Conservation (phyloP, 2,113 vertebrate genomes). For the Brachyistius frenatus region DNA sequence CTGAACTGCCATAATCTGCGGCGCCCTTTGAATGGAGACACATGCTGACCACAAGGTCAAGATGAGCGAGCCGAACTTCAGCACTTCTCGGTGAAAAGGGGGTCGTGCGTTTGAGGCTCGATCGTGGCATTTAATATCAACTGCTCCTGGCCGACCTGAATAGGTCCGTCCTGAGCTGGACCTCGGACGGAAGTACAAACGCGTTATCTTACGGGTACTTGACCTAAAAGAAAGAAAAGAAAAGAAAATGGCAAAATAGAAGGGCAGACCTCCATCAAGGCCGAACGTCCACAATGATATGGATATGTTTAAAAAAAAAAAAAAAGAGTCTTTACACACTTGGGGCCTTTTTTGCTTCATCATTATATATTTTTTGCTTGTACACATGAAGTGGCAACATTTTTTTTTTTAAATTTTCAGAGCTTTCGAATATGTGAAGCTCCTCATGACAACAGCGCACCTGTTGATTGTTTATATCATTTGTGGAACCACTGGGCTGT, state of each 20-base stretch:
- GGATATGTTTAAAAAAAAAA: no score
- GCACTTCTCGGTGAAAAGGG: constrained; percentile 48
- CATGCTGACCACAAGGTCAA: constrained; percentile 70
- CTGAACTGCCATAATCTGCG: constrained; percentile 46
- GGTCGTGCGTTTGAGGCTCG: constrained; percentile 52
- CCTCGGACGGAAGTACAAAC: constrained; percentile 15
- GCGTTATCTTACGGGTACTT: constrained; percentile 4
- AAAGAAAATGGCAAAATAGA: not conserved
- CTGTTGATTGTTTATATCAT: no score
- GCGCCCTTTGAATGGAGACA: constrained; percentile 55
- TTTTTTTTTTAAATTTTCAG: no score
- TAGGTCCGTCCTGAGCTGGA: constrained; percentile 26
- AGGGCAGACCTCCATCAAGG: no score
- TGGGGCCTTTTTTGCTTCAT: no score
- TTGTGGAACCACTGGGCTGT: no score
- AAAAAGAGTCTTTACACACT: no score
- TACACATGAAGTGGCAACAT: no score
- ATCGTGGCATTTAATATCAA: constrained; percentile 74
- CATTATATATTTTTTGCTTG: no score
- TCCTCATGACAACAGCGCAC: no score
- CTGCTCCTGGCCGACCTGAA: constrained; percentile 59
- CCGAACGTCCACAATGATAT: no score
- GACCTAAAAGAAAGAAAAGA: constrained; percentile 5
- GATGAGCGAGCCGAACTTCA: constrained; percentile 56
- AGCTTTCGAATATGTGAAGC: no score